Base-by-base conservation (phyloP, 2,888 invertebrate species). In the Strigamia maritima region DNA sequence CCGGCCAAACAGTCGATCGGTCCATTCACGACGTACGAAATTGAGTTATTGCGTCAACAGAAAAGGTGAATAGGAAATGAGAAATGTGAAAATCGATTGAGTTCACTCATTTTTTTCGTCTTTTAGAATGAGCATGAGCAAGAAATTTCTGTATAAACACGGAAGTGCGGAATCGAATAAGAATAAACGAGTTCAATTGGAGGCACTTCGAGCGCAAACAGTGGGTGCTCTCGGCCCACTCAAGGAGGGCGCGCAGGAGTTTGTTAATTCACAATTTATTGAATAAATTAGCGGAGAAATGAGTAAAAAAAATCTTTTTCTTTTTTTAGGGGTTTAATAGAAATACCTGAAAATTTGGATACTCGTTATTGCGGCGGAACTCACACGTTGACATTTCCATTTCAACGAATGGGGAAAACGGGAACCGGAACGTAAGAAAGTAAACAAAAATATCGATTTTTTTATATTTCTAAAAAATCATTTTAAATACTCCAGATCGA, bases 341-440 rank as follows among this genome's bases (percentile, higher is more conserved):
- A 70, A n/a, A 38, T 79, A 10, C 74, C 70, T 26, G 79, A 78
- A 8, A 78, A 79, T 74, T 10, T 79, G 4, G 79, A 79, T 84
- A 91, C 90, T 85, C 91, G 93, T 0, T 93, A 93, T 85, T 92
- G 92, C 82, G 93, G 93, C 31, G 93, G 93, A 0, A 90, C 91
- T 80, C 93, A 93, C 85, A 93, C 93, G 0, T 86, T 89, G 14
- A 91, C 92, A 14, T 79, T 79, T 74, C 79, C 79, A 1, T 79
- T 79, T n/a, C 70, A 79, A 14, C 79, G 79, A 2, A 24, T 65
- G 10, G 26, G 12, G 7, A 65, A 65, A 65, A 24, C 65, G 7
- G 14, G 26, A 24, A 24, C 10, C 24, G 22, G 16, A 0, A n/a
- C 6, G n/a, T 49, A 19, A 6, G 19, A 16, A 19, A 16, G 8